Conservation (phyloP, 2,888 invertebrate genomes). For the Epinotia ramella region DNA sequence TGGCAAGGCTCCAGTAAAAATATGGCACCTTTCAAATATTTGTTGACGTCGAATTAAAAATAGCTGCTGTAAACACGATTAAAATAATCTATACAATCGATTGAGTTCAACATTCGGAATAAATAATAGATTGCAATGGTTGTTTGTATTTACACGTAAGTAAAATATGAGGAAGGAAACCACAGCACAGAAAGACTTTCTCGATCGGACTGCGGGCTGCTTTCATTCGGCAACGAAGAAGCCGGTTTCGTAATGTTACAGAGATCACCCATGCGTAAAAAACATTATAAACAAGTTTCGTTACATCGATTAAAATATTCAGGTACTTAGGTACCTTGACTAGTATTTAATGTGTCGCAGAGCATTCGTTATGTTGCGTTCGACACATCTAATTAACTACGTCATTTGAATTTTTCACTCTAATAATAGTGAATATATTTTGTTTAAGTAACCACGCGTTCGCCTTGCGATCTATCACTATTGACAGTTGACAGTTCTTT, state of each 20-base stretch:
- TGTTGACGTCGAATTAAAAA: constrained; percentile 1
- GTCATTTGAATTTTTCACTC: constrained; percentile 1
- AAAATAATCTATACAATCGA: neutral
- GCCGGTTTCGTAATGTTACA: constrained; percentile 38
- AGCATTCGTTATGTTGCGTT: constrained; percentile 3
- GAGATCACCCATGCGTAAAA: constrained; percentile 36
- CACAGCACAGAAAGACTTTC: constrained; percentile 16
- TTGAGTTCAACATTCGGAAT: neutral
- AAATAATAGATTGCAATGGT: neutral
- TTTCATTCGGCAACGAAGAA: constrained; percentile 26
- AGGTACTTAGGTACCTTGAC: constrained; percentile 33
- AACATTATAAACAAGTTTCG: constrained; percentile 28
- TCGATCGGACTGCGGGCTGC: constrained; percentile 19
- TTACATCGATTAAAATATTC: neutral
- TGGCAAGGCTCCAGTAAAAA: constrained; percentile 13
- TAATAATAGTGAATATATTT: constrained; percentile 14
- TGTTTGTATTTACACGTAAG: constrained; percentile 4
- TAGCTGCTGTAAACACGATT: no score
- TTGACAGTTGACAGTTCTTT: neutral
- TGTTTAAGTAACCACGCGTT: constrained; percentile 16
- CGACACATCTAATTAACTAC: neutral
- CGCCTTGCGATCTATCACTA: neutral
- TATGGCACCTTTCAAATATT: constrained; percentile 7
- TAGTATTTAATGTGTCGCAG: neutral
- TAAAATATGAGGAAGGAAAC: constrained; percentile 14